Base-by-base conservation (phyloP, 1,140 invertebrate species). In the Zaprionus gabonicus region DNA sequence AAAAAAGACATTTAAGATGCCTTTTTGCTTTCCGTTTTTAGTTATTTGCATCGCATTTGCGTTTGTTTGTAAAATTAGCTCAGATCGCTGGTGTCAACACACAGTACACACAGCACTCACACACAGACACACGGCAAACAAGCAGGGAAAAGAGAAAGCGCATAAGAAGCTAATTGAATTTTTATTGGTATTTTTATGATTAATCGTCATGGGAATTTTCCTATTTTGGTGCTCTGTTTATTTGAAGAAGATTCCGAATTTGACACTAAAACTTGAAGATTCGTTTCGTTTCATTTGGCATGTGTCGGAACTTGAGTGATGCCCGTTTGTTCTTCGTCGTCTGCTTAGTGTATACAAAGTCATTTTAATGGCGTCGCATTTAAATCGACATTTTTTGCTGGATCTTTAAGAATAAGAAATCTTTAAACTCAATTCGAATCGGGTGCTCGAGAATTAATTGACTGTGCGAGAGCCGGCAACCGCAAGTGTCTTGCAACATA, bases 101-200 rank as follows among this genome's bases (percentile, higher is more conserved):
- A 82, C 27, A n/a, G 36, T 2, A 38, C 31, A 6, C 31, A 34
- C 31, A 34, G 4, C 31, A 34, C 36, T 9, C 36, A 38, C 36
- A 13, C 36, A 38, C 13, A 34, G 6, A 10, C 17, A 27, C 38
- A 36, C 23, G 25, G 12, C 20, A 59, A 46, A 28, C 41, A 57
- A 34, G 36, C 31, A n/a, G 31, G 9, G 6, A 17, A 23, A 36
- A 15, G 53, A 60, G 34, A 60, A 81, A 56, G 51, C 10, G 34
- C 49, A 56, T 63, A 74, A 70, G 66, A 87, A 78, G 46, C 78
- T 87, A 84, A 84, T 87, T 87, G 78, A 83, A 84, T 87, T 88
- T 87, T 84, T 86, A 88, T 88, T 88, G 78, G 74, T 78, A 69
- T 83, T 87, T 87, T 84, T 84, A 87, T 87, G 84, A 87, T 88